A percentile compares a stretch with the other conserved stretches of the same genome.
Conservation (phyloP, 2,113 vertebrate species). For the Chaetorhynchus papuensis region DNA sequence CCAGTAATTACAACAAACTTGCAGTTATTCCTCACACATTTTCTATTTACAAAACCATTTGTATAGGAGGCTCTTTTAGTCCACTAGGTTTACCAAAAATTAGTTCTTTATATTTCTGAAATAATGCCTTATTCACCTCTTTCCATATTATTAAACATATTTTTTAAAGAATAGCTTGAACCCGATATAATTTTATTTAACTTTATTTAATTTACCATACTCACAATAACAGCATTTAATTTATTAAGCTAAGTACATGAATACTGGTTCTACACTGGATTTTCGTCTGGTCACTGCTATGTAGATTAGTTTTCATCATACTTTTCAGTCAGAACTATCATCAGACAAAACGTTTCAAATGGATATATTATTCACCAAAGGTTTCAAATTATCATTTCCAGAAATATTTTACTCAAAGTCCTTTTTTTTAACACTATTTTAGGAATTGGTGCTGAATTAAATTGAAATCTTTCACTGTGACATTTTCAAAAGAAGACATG, state of each 20-base stretch:
- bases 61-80: background rate
- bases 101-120: background rate
- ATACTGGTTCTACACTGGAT: background rate
- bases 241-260: background rate
- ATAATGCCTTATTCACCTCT: background rate
- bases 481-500: background rate
- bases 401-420: background rate
- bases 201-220: background rate
- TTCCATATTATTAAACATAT: background rate
- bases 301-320: background rate
- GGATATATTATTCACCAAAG: background rate
- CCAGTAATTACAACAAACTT: background rate
- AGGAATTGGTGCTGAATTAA: background rate
- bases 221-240: background rate
- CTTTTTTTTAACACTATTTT: too few species aligned
- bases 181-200: background rate
- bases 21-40: background rate
- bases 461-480: background rate
- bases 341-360: background rate
- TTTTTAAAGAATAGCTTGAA: background rate
- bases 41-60: background rate
- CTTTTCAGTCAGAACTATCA: background rate
- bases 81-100: background rate
- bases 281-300: background rate
- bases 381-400: background rate